These are phyloP conservation scores for Hippocampus barbouri DNA, from an alignment of 2,113 vertebrate genomes.

Conservation along the genomic window DNA sequence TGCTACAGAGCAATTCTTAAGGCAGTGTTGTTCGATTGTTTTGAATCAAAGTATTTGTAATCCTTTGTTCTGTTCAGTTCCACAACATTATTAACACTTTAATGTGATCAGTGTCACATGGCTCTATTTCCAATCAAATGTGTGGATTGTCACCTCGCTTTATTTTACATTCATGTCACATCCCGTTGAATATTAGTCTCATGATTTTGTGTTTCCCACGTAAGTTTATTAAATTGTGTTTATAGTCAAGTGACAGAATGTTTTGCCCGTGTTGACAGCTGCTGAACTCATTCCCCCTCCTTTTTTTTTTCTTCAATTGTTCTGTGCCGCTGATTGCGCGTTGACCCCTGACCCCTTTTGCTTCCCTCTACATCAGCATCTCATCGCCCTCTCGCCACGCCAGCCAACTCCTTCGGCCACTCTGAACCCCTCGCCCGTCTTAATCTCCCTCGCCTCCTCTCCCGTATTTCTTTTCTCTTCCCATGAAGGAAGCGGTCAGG, in stretches of 20 bases:
- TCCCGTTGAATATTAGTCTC: no score
- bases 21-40: no score
- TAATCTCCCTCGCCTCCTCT: not conserved
- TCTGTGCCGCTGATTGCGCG: not conserved
- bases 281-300: slow-evolving; percentile 6
- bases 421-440: not conserved
- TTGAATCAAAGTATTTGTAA: no score
- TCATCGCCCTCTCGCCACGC: not conserved
- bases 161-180: no score
- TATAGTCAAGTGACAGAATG: not conserved
- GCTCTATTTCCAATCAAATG: no score
- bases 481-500: not conserved
- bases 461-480: not conserved
- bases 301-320: slow-evolving; percentile 6
- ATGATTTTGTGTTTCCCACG: no score
- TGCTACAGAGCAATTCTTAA: no score
- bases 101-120: no score
- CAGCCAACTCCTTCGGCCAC: not conserved
- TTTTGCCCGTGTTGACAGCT: not conserved
- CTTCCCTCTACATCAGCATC: slow-evolving; percentile 4
- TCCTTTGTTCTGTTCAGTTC: no score
- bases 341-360: not conserved
- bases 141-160: no score
- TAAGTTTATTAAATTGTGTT: not conserved
- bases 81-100: no score